A percentile compares a stretch with the other conserved stretches of the same genome.
Evolutionary conservation across 2,113 vertebrate genomes (phyloP).

Genomic region (Agapornis roseicollis): DNA sequence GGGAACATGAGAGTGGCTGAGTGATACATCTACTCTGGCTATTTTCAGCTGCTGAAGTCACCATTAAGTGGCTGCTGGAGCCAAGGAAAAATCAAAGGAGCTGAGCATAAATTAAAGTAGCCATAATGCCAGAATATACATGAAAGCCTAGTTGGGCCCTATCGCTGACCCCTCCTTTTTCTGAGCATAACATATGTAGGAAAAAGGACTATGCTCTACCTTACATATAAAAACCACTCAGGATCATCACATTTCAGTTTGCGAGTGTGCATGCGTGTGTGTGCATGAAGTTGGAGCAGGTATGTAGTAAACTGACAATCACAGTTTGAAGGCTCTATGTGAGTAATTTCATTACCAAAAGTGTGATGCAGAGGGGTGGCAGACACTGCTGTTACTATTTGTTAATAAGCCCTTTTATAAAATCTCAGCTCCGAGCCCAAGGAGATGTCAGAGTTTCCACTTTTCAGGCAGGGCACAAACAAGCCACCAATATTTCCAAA

Average conservation of each 20-base stretch:
- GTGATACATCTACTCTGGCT: background rate
- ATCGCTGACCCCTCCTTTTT: background rate
- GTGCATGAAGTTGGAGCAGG: background rate
- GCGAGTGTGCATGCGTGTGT: too few relatives aligned
- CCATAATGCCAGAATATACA: background rate
- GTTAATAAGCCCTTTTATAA: background rate
- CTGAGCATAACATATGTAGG: background rate
- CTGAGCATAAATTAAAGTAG: background rate
- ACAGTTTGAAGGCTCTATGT: background rate
- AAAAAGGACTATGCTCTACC: background rate
- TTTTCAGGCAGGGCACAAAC: background rate
- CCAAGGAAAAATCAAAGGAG: slow-evolving; percentile 8
- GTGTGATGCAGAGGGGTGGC: background rate
- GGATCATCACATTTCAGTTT: background rate
- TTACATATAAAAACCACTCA: background rate
- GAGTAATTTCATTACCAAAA: background rate
- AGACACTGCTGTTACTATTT: background rate
- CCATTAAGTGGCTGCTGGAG: background rate
- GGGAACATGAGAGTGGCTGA: background rate
- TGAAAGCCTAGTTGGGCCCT: background rate
- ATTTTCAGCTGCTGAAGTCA: slow-evolving; percentile 56
- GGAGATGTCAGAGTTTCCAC: background rate
- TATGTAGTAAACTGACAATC: background rate
- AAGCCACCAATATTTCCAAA: background rate
- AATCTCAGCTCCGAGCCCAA: background rate